Percentiles rank a stretch among this genome's conserved stretches.
These are phyloP conservation scores for Hirtodrosophila cameraria DNA, from an alignment of 2,888 invertebrate species.

Conservation along the genomic window DNA sequence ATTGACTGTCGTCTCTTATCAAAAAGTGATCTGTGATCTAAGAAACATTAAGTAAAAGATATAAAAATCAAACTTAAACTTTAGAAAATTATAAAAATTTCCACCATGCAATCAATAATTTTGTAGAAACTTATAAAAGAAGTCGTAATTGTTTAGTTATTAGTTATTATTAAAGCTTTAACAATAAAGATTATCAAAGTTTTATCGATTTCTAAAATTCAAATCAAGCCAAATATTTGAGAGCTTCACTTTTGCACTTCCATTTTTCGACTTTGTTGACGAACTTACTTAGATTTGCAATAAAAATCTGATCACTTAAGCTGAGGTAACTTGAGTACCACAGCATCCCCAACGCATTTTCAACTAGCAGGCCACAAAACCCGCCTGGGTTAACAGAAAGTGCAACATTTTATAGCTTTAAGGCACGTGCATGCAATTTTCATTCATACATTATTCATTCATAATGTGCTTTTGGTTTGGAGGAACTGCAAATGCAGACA, in stretches of 20 bases:
- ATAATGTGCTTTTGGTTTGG: conserved; percentile 69
- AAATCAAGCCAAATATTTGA: background rate
- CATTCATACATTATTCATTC: conserved; percentile 82
- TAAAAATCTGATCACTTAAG: conserved; percentile 48
- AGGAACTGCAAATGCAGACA: conserved; percentile 43
- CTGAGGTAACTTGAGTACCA: conserved; percentile 50
- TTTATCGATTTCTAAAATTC: background rate
- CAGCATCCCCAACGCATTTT: conserved; percentile 40
- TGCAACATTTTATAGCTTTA: conserved; percentile 76
- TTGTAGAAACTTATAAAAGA: too few relatives aligned
- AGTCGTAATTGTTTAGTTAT: too few relatives aligned
- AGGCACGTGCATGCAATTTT: conserved; percentile 82
- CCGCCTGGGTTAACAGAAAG: conserved; percentile 35
- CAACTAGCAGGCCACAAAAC: conserved; percentile 20
- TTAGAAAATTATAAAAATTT: too few relatives aligned
- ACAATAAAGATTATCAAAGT: background rate
- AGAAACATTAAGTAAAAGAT: too few relatives aligned
- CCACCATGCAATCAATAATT: too few relatives aligned
- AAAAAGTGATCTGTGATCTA: background rate
- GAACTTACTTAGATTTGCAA: conserved; percentile 42
- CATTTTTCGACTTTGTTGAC: conserved; percentile 46
- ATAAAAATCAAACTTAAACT: too few relatives aligned
- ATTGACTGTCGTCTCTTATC: background rate
- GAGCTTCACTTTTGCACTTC: background rate
- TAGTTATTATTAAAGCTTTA: too few relatives aligned